These are phyloP conservation scores for Caenorhabditis imperialis DNA, from an alignment of 2,888 invertebrate genomes.

Conservation along the genomic window DNA sequence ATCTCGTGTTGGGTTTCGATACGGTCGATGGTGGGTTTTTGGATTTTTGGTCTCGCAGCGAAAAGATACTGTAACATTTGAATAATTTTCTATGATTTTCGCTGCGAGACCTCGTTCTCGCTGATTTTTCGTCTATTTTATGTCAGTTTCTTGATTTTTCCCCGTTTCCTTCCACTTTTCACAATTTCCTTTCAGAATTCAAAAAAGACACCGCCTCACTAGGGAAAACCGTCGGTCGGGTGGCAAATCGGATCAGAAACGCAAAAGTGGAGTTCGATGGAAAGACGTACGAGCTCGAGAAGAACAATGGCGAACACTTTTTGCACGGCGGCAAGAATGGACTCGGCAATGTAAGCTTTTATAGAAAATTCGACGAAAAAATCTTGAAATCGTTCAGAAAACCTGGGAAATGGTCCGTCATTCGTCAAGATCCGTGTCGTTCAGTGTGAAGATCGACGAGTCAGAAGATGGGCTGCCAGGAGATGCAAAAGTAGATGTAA, in stretches of 20 bases:
- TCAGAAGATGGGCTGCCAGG: constrained; percentile 64
- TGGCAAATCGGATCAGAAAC: constrained; percentile 65
- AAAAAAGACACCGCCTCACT: constrained; percentile 54
- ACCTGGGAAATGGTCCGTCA: constrained; percentile 63
- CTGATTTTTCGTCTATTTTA: too few relatives aligned
- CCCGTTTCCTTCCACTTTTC: too few relatives aligned
- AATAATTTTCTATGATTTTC: background rate
- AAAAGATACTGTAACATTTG: too few relatives aligned
- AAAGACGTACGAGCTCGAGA: constrained; percentile 43
- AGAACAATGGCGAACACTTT: constrained; percentile 56
- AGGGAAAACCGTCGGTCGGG: constrained; percentile 68
- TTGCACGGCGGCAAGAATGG: constrained; percentile 65
- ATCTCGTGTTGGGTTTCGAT: constrained; percentile 43
- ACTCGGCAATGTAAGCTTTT: constrained; percentile 47
- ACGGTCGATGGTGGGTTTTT: constrained; percentile 34
- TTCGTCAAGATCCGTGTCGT: constrained; percentile 51
- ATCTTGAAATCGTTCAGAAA: constrained; percentile 44
- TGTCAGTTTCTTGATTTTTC: too few relatives aligned
- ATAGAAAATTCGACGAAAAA: background rate
- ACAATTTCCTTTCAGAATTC: constrained; percentile 59
- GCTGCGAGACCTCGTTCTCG: too few relatives aligned
- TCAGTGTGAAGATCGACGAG: constrained; percentile 40
- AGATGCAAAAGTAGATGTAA: constrained; percentile 62
- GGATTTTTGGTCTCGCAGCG: too few relatives aligned
- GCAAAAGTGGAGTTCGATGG: constrained; percentile 59